These are phyloP conservation scores for Cepaea hortensis DNA, from an alignment of 2,888 invertebrate species.

Conservation along the genomic window DNA sequence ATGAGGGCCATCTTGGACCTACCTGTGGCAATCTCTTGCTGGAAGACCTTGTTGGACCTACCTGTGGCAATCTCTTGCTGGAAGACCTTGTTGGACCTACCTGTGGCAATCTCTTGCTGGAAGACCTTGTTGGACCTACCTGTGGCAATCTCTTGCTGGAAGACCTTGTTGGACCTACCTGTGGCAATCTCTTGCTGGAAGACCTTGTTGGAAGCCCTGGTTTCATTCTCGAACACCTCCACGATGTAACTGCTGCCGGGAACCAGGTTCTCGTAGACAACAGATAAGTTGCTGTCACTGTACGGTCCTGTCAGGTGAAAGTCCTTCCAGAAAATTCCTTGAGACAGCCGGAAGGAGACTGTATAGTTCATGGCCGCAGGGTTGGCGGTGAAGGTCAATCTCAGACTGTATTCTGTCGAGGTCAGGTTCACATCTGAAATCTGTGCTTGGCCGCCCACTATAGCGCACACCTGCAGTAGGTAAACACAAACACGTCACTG, in stretches of 20 bases:
- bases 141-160: background rate
- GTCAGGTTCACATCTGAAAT: constrained; percentile 25
- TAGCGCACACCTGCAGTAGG: background rate
- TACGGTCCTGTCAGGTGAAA: constrained; percentile 50
- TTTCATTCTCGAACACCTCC: constrained; percentile 51
- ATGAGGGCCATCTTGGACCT: constrained; percentile 25
- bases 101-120: background rate
- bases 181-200: constrained; percentile 53
- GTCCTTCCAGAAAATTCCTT: constrained; percentile 46
- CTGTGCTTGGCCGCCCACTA: background rate
- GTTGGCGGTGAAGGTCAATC: constrained; percentile 41
- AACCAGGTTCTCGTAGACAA: constrained; percentile 49
- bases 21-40: constrained; percentile 56
- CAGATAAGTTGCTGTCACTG: constrained; percentile 43
- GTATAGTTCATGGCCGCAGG: constrained; percentile 48
- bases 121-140: too few species aligned
- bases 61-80: constrained; percentile 54
- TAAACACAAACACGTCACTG: background rate
- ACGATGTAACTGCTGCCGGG: constrained; percentile 56
- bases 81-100: constrained; percentile 38
- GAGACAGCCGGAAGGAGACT: constrained; percentile 41
- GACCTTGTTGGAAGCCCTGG: constrained; percentile 42
- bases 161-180: constrained; percentile 51
- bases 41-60: constrained; percentile 51
- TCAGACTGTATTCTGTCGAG: constrained; percentile 46